Evolutionary conservation across 2,113 vertebrate species (phyloP).

Genomic region (Panurus biarmicus): DNA sequence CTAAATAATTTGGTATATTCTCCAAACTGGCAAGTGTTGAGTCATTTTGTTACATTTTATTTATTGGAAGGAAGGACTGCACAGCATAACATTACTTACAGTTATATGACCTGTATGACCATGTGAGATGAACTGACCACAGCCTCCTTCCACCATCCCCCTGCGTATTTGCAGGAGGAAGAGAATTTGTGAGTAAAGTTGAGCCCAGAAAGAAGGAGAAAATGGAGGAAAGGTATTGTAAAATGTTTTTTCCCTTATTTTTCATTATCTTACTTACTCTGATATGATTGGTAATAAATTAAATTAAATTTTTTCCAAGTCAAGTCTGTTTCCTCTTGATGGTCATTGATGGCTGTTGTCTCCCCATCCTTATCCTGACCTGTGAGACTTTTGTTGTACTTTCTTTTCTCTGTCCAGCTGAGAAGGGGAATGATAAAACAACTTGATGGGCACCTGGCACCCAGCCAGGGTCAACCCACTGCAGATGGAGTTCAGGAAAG

Average conservation of each 20-base stretch:
- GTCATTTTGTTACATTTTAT: background rate
- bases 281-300: background rate
- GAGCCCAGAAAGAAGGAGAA: background rate
- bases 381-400: accelerated
- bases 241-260: background rate
- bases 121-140: background rate
- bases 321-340: background rate
- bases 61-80: background rate
- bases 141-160: background rate
- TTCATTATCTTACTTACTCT: background rate
- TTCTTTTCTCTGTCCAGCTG: background rate
- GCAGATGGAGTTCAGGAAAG: background rate
- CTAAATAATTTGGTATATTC: background rate
- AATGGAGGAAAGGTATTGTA: background rate
- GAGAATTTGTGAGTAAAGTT: background rate
- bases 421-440: background rate
- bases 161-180: accelerated
- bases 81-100: background rate
- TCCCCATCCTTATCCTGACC: background rate
- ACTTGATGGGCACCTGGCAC: background rate
- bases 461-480: background rate
- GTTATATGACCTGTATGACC: background rate
- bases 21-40: background rate
- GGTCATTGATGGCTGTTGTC: background rate
- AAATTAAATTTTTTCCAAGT: background rate